Conservation (phyloP, 2,797 vertebrate genomes). For the Liparis tanakae region DNA sequence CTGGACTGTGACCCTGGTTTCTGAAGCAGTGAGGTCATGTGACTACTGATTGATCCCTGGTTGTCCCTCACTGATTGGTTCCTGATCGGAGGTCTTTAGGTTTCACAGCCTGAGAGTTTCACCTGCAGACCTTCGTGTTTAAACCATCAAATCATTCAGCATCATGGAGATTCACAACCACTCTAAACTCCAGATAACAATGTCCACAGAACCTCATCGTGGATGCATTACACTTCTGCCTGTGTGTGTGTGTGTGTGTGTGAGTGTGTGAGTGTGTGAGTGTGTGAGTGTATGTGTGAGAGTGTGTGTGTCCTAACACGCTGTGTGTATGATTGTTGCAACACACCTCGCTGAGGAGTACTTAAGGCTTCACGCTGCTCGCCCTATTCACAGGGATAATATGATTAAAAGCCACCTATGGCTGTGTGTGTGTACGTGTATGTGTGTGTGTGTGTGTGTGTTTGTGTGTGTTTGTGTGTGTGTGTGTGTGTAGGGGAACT, state of each 20-base stretch:
- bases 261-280: conserved; percentile 15
- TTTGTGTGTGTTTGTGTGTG: conserved; percentile 32
- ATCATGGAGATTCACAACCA: too few species aligned
- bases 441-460: conserved; percentile 26
- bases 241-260: conserved; percentile 16
- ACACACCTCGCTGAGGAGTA: conserved; percentile 48
- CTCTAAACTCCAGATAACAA: neutral
- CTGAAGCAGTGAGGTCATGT: too few species aligned
- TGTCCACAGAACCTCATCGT: neutral
- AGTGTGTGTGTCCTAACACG: conserved; percentile 29
- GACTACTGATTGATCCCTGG: too few species aligned
- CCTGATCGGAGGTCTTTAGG: too few species aligned
- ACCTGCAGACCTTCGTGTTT: neutral
- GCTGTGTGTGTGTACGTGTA: conserved; percentile 33
- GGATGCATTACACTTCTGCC: neutral
- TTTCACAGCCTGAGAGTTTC: too few species aligned
- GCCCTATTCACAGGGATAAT: conserved; percentile 63
- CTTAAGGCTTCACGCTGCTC: conserved; percentile 55
- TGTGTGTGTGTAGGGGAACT: conserved; percentile 39
- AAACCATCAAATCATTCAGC: neutral
- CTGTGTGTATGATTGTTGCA: conserved; percentile 51
- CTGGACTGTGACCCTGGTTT: too few species aligned
- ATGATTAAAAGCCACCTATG: conserved; percentile 71
- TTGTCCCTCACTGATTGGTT: too few species aligned
- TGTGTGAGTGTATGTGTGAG: conserved; percentile 11